Conservation (phyloP, 2,888 invertebrate species). For the Ectobius pallidus region DNA sequence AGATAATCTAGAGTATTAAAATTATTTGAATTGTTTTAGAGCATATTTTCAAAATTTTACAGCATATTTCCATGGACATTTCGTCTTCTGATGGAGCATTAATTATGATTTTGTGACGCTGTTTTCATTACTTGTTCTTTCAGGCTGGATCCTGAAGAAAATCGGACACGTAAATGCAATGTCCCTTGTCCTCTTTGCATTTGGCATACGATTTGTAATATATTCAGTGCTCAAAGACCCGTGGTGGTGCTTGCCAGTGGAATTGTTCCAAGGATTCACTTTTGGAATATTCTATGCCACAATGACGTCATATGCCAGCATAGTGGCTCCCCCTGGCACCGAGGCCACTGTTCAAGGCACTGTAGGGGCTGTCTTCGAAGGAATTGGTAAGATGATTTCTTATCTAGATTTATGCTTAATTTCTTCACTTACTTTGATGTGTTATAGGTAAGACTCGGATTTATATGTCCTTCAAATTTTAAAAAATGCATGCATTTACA, state of each 20-base stretch:
- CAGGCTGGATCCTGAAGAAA: conserved; percentile 75
- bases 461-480: too few species aligned
- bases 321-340: conserved; percentile 81
- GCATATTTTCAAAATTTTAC: too few species aligned
- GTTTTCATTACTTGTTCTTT: too few species aligned
- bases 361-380: conserved; percentile 87
- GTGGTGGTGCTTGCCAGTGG: conserved; percentile 86
- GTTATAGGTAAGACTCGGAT: too few species aligned
- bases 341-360: conserved; percentile 91
- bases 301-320: conserved; percentile 87
- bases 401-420: background rate
- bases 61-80: too few species aligned
- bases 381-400: conserved; percentile 64
- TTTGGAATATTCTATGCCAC: conserved; percentile 88
- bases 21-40: too few species aligned
- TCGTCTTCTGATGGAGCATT: too few species aligned
- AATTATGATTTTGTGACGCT: too few species aligned
- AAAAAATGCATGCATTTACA: too few species aligned
- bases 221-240: conserved; percentile 82
- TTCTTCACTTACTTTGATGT: background rate
- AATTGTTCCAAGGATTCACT: conserved; percentile 85
- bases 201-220: conserved; percentile 78
- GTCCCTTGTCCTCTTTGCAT: conserved; percentile 79
- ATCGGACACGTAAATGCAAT: conserved; percentile 84
- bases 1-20: too few species aligned